phyloP scores from a whole-genome alignment of 1,140 invertebrate genomes.

The Acyrthosiphon pisum region DNA sequence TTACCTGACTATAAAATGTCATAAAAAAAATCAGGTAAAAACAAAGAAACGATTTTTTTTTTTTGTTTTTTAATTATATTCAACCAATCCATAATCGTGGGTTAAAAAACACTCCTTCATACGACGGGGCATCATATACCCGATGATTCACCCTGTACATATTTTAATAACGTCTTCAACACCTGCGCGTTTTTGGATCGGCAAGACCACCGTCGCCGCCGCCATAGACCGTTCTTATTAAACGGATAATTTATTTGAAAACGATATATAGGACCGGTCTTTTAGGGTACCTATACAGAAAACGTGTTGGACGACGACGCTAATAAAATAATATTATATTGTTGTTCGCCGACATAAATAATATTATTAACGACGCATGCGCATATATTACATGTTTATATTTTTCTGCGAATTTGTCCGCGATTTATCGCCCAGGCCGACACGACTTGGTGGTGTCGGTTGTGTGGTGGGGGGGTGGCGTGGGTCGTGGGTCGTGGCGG shows the following conservation, averaged over 20 bases:
- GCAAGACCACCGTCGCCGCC: neutral
- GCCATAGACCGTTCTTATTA: neutral
- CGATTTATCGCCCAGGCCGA: neutral
- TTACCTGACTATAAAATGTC: no score
- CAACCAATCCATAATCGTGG: no score
- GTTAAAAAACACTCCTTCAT: no score
- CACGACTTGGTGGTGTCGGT: neutral
- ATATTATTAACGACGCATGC: neutral
- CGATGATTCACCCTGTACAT: neutral
- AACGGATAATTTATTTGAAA: conserved; percentile 3
- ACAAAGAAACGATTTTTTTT: no score
- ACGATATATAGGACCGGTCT: neutral
- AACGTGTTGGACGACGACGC: neutral
- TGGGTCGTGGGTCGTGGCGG: no score
- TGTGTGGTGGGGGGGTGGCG: neutral
- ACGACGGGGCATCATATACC: no score
- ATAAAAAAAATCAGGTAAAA: no score
- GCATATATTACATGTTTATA: neutral
- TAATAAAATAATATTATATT: conserved; percentile 5
- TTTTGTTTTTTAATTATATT: no score
- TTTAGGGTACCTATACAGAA: neutral
- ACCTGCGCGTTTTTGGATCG: neutral
- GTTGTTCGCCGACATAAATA: conserved; percentile 3
- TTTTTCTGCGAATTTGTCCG: neutral
- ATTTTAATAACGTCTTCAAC: neutral